Evolutionary conservation across 2,888 invertebrate genomes (phyloP).

Genomic region (Hanleya hanleyi): DNA sequence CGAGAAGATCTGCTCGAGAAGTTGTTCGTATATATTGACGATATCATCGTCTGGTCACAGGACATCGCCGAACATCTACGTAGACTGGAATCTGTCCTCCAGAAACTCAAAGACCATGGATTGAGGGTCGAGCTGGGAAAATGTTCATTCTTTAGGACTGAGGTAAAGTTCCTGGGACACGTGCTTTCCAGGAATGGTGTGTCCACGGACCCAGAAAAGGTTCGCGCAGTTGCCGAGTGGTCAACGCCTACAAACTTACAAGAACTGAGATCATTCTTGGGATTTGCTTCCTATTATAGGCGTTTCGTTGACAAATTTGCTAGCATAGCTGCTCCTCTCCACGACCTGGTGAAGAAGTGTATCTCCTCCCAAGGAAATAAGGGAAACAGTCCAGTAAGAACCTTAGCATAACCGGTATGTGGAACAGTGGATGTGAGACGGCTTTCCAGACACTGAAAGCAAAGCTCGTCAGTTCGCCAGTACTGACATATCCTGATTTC

Average conservation of each 20-base stretch:
- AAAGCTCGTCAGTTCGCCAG: conserved; percentile 25
- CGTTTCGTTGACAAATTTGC: conserved; percentile 28
- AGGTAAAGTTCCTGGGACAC: conserved; percentile 35
- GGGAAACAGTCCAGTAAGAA: background rate
- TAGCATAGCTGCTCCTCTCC: conserved; percentile 15
- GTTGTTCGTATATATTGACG: conserved; percentile 24
- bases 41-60: conserved; percentile 22
- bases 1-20: conserved; percentile 16
- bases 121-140: conserved; percentile 33
- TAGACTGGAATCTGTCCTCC: conserved; percentile 25
- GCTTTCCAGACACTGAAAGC: conserved; percentile 31
- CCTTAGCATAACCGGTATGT: background rate
- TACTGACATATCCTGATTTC: conserved; percentile 34
- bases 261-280: conserved; percentile 29
- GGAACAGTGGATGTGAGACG: conserved; percentile 26
- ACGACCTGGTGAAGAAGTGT: conserved; percentile 14
- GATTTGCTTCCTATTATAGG: conserved; percentile 30
- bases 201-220: conserved; percentile 16
- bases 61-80: conserved; percentile 22
- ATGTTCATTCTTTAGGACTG: conserved; percentile 28
- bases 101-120: conserved; percentile 21
- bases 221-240: conserved; percentile 22
- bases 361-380: background rate
- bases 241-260: conserved; percentile 18
- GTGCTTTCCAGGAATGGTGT: conserved; percentile 26